Evolutionary conservation across 2,113 vertebrate species (phyloP).

Genomic region (Halichoeres trimaculatus): DNA sequence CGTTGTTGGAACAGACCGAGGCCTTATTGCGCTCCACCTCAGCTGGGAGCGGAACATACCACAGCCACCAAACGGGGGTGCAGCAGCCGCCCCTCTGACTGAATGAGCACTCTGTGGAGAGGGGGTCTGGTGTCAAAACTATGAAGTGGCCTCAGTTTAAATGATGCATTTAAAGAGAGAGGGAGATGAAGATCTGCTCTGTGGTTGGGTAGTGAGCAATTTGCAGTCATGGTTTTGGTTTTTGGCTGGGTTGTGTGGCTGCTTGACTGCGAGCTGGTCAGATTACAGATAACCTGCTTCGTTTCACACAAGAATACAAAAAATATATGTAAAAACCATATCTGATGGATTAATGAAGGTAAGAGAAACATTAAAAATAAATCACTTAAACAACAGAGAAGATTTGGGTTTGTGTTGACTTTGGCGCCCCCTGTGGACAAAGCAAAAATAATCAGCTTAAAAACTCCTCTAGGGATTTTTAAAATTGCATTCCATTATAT

Average conservation of each 20-base stretch:
- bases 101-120: constrained; percentile 79
- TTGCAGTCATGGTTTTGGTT: constrained; percentile 15
- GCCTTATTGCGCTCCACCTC: constrained; percentile 77
- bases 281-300: not conserved
- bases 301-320: not conserved
- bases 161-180: constrained; percentile 56
- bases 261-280: not conserved
- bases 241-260: constrained; percentile 30
- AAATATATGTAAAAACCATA: no score
- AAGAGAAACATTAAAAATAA: no score
- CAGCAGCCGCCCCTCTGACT: constrained; percentile 64
- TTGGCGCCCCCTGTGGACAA: no score
- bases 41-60: constrained; percentile 77
- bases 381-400: no score
- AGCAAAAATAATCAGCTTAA: no score
- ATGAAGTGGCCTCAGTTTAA: constrained; percentile 61
- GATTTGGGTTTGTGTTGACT: no score
- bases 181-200: constrained; percentile 16
- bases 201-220: constrained; percentile 16
- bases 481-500: no score
- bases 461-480: no score
- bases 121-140: constrained; percentile 36
- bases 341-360: no score
- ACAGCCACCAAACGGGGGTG: constrained; percentile 70
- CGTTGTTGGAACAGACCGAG: constrained; percentile 76